Conservation (phyloP, 2,888 invertebrate species). For the Rhorus exstirpatorius region DNA sequence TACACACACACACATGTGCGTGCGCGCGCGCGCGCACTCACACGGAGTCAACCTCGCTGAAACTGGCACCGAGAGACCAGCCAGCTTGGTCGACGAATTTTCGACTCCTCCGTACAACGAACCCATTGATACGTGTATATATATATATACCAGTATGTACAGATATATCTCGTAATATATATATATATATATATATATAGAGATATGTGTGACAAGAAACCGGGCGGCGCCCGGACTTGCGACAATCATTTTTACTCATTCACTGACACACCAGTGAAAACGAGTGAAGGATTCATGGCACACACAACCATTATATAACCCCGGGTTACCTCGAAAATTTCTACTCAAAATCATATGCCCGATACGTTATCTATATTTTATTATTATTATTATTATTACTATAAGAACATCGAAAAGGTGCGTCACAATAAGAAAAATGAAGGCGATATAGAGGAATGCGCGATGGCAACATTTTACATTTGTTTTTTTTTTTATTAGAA, state of each 20-base stretch:
- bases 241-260: slow-evolving; percentile 64
- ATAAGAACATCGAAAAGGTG: background rate
- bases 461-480: slow-evolving; percentile 13
- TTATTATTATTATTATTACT: slow-evolving; percentile 40
- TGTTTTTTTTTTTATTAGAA: slow-evolving; percentile 1
- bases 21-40: background rate
- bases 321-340: slow-evolving; percentile 13
- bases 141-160: background rate
- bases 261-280: slow-evolving; percentile 41
- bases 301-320: background rate
- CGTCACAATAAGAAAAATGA: no score
- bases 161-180: slow-evolving; percentile 25
- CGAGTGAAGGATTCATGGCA: slow-evolving; percentile 10
- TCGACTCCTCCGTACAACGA: slow-evolving; percentile 69
- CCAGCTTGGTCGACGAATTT: slow-evolving; percentile 62
- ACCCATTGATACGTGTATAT: slow-evolving; percentile 65
- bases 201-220: slow-evolving; percentile 17
- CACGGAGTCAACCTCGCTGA: slow-evolving; percentile 54
- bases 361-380: slow-evolving; percentile 13
- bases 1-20: background rate
- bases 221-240: slow-evolving; percentile 35
- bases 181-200: background rate
- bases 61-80: slow-evolving; percentile 50
- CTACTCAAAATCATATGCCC: slow-evolving; percentile 8
- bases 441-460: slow-evolving; percentile 1